phyloP scores from a whole-genome alignment of 2,888 invertebrate genomes.

The Cosmia trapezina region DNA sequence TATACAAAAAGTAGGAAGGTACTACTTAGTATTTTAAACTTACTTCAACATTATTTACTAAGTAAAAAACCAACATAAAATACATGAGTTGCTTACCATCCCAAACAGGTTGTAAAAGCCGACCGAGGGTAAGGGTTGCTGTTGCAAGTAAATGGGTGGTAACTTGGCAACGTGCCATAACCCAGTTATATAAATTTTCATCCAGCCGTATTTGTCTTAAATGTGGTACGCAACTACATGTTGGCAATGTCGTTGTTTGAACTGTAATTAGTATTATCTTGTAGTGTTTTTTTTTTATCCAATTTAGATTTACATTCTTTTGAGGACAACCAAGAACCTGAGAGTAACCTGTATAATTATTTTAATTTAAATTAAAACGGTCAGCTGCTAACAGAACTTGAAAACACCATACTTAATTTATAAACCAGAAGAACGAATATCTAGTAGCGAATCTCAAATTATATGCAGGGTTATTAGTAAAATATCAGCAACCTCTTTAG shows the following conservation, averaged over 20 bases:
- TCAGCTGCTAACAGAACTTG: constrained; percentile 10
- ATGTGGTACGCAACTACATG: constrained; percentile 31
- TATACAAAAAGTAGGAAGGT: not conserved
- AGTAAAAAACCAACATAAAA: constrained; percentile 40
- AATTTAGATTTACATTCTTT: not conserved
- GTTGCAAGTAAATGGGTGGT: constrained; percentile 52
- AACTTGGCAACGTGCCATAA: constrained; percentile 56
- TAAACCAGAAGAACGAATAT: constrained; percentile 24
- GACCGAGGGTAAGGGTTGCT: constrained; percentile 43
- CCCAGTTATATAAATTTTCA: constrained; percentile 57
- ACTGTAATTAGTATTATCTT: constrained; percentile 37
- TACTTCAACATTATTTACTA: constrained; percentile 15
- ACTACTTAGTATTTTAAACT: constrained; percentile 17
- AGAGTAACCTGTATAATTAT: constrained; percentile 19
- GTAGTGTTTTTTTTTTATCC: not conserved
- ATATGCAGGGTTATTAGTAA: constrained; percentile 1
- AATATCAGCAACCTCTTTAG: no score
- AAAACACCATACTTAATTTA: constrained; percentile 41
- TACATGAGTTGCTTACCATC: constrained; percentile 47
- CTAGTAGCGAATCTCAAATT: constrained; percentile 38
- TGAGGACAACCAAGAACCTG: not conserved
- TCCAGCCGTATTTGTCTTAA: constrained; percentile 49
- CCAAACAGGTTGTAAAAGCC: constrained; percentile 52
- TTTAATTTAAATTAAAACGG: constrained; percentile 16
- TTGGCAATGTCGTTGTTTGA: constrained; percentile 38